These are phyloP conservation scores for Brachystomella parvula DNA, from an alignment of 1,140 invertebrate genomes.

Conservation along the genomic window DNA sequence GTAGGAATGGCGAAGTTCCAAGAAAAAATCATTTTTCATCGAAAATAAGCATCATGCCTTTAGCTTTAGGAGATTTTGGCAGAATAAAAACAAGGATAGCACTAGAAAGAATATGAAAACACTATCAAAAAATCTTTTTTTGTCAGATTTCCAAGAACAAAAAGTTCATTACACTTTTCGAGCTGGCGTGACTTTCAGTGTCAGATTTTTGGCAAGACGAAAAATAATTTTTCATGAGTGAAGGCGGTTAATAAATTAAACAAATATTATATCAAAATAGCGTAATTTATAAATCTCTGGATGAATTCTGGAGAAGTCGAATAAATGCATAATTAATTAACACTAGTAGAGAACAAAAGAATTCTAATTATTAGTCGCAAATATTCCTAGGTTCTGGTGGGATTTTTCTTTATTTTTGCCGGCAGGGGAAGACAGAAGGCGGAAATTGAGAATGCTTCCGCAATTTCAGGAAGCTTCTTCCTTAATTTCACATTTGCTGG, in stretches of 20 bases:
- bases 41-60: not conserved
- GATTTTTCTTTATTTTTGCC: too few species aligned
- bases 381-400: too few species aligned
- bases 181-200: too few species aligned
- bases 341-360: not conserved
- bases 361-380: too few species aligned
- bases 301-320: not conserved
- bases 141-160: not conserved
- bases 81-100: not conserved
- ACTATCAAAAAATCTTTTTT: not conserved
- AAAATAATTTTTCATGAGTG: not conserved
- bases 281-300: not conserved
- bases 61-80: not conserved
- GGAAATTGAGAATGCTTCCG: too few species aligned
- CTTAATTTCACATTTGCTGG: too few species aligned
- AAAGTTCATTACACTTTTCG: too few species aligned
- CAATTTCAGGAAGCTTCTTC: too few species aligned
- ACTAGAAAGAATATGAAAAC: not conserved
- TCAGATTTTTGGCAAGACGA: not conserved
- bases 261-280: too few species aligned
- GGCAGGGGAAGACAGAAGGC: not conserved
- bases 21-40: too few species aligned
- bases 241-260: not conserved
- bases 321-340: not conserved
- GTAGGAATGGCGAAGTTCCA: too few species aligned